phyloP scores from a whole-genome alignment of 2,888 invertebrate species.

The Parnassius mnemosyne region DNA sequence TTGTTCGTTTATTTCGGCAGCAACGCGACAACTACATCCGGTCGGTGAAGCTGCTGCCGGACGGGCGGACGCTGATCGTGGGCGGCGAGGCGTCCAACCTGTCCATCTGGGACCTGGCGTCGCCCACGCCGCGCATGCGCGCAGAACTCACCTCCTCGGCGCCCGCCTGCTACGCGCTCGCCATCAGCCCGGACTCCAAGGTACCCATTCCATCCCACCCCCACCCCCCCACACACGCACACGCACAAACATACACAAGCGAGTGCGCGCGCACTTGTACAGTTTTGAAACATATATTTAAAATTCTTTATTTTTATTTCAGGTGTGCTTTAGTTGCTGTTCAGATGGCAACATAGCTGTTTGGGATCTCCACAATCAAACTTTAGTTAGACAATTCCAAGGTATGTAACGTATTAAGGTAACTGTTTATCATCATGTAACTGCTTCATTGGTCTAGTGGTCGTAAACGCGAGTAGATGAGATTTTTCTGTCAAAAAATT shows the following conservation, averaged over 20 bases:
- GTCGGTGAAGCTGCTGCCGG: conserved; percentile 95
- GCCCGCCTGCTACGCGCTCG: conserved; percentile 98
- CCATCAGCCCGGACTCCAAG: conserved; percentile 97
- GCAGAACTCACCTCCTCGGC: conserved; percentile 94
- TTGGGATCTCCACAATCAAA: conserved; percentile 96
- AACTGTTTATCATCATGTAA: neutral
- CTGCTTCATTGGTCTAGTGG: neutral
- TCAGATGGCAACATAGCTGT: conserved; percentile 99
- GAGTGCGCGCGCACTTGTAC: too few species aligned
- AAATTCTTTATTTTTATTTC: conserved; percentile 18
- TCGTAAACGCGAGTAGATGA: too few species aligned
- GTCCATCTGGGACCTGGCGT: conserved; percentile 95
- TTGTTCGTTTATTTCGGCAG: conserved; percentile 53
- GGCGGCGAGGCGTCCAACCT: conserved; percentile 98
- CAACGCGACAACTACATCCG: conserved; percentile 97
- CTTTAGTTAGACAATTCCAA: conserved; percentile 94
- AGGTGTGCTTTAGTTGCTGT: conserved; percentile 98
- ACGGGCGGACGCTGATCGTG: conserved; percentile 96
- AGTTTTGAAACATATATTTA: too few species aligned
- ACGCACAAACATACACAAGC: too few species aligned
- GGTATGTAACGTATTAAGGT: conserved; percentile 57
- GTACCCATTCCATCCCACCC: conserved; percentile 47
- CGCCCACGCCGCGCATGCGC: conserved; percentile 94
- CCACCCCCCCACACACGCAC: too few species aligned
- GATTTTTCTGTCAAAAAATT: too few species aligned